phyloP scores from a whole-genome alignment of 2,113 vertebrate genomes.

The Camelus dromedarius region DNA sequence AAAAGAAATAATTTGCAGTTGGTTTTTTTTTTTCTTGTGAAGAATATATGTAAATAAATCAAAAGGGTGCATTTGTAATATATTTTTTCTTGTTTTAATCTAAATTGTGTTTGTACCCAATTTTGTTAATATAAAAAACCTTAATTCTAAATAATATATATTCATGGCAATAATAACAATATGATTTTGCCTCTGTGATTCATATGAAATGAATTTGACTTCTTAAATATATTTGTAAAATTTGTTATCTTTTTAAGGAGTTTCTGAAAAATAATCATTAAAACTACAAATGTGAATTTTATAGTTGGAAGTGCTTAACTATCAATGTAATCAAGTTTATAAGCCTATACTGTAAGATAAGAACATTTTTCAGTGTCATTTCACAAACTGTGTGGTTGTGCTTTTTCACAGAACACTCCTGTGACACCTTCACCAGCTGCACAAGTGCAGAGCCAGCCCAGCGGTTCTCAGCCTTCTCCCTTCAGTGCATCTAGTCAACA shows the following conservation, averaged over 20 bases:
- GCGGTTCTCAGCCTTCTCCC: slow-evolving; percentile 89
- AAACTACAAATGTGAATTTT: slow-evolving; percentile 15
- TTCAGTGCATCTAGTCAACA: slow-evolving; percentile 89
- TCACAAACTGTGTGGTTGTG: slow-evolving; percentile 77
- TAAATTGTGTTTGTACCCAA: slow-evolving; percentile 8
- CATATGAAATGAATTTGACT: slow-evolving; percentile 24
- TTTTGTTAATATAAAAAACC: slow-evolving; percentile 26
- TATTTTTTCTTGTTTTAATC: slow-evolving; percentile 49
- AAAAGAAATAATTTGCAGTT: slow-evolving; percentile 35
- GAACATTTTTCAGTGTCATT: slow-evolving; percentile 10
- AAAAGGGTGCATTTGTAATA: not conserved
- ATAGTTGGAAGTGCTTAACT: not conserved
- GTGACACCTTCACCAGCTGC: slow-evolving; percentile 90
- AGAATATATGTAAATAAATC: slow-evolving; percentile 9
- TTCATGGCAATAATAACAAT: not conserved
- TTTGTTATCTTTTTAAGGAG: not conserved
- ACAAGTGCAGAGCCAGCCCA: slow-evolving; percentile 88
- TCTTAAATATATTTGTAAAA: slow-evolving; percentile 51
- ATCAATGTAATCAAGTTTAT: not conserved
- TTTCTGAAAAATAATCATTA: slow-evolving; percentile 55
- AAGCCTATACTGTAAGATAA: slow-evolving; percentile 53
- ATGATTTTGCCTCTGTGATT: slow-evolving; percentile 46
- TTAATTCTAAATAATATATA: slow-evolving; percentile 19
- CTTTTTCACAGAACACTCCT: slow-evolving; percentile 88
- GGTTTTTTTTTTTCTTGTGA: slow-evolving; percentile 15